Percentiles rank a stretch among this genome's conserved stretches.
phyloP scores from a whole-genome alignment of 2,113 vertebrate species.

The Burhinus bistriatus region DNA sequence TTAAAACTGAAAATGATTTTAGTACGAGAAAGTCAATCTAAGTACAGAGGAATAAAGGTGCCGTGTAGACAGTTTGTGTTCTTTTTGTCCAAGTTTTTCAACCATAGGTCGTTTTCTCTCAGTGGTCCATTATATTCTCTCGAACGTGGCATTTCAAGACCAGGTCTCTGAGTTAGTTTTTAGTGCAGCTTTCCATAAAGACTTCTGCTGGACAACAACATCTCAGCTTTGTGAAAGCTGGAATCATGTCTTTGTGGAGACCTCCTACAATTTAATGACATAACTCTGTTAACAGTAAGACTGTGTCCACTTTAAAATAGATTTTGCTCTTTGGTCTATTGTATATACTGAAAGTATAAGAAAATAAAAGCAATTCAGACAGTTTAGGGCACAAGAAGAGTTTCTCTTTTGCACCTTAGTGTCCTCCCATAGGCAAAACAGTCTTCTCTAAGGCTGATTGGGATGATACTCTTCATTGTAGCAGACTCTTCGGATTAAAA shows the following conservation, averaged over 20 bases:
- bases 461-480: constrained; percentile 61
- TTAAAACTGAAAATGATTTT: constrained; percentile 90
- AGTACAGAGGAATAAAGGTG: constrained; percentile 82
- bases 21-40: constrained; percentile 83
- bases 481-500: constrained; percentile 60
- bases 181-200: constrained; percentile 33
- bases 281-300: constrained; percentile 68
- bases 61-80: constrained; percentile 62
- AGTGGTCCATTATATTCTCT: constrained; percentile 51
- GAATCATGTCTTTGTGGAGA: constrained; percentile 63
- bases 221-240: constrained; percentile 53
- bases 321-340: constrained; percentile 98
- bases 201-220: constrained; percentile 44
- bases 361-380: constrained; percentile 90
- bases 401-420: constrained; percentile 64
- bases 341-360: constrained; percentile 85
- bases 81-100: constrained; percentile 58
- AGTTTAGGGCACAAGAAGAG: constrained; percentile 82
- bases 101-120: constrained; percentile 51
- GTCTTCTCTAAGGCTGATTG: constrained; percentile 70
- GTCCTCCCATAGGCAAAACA: constrained; percentile 71
- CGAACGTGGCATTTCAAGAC: constrained; percentile 47
- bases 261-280: constrained; percentile 56
- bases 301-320: constrained; percentile 78
- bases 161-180: constrained; percentile 44